Evolutionary conservation across 2,797 vertebrate species (phyloP).

Genomic region (Anniella stebbinsi): DNA sequence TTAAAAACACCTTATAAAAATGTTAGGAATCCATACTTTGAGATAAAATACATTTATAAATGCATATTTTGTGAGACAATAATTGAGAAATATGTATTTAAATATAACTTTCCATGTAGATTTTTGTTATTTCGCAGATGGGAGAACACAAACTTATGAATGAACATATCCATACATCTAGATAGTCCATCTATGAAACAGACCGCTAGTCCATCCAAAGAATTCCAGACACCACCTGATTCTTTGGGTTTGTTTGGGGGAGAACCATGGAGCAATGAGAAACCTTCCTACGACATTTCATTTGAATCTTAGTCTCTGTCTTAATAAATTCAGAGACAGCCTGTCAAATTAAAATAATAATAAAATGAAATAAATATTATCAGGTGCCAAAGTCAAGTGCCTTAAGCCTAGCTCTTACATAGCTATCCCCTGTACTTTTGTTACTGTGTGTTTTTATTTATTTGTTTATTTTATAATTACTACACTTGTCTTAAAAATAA

Average conservation of each 20-base stretch:
- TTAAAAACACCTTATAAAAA: neutral
- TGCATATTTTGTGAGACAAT: neutral
- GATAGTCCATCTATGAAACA: no score
- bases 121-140: neutral
- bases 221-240: neutral
- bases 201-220: no score
- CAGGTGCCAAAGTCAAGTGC: no score
- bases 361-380: neutral
- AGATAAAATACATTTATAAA: neutral
- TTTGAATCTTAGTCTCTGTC: neutral
- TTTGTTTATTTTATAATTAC: neutral
- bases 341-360: neutral
- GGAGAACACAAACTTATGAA: neutral
- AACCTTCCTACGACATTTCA: neutral
- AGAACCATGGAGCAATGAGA: neutral
- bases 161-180: no score
- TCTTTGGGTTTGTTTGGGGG: neutral
- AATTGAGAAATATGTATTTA: neutral
- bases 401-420: neutral
- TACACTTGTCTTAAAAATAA: neutral
- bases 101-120: neutral
- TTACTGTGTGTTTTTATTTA: neutral
- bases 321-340: neutral
- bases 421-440: neutral
- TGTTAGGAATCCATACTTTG: neutral